These are phyloP conservation scores for Nylanderia fulva DNA, from an alignment of 1,140 invertebrate species.

Conservation along the genomic window DNA sequence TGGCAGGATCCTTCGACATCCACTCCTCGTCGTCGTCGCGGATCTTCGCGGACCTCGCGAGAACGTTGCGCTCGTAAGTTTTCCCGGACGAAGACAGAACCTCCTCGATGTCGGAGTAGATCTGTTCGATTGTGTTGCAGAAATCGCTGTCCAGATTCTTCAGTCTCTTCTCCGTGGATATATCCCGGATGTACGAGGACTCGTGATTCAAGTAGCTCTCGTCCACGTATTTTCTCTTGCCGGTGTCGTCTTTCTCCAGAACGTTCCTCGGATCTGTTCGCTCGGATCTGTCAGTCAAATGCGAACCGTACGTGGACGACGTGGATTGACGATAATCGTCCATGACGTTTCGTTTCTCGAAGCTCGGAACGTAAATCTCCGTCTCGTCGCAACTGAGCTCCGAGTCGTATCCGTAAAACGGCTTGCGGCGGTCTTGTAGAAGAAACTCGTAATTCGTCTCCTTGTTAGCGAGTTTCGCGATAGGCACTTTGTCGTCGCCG, in stretches of 20 bases:
- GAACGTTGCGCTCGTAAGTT: constrained; percentile 48
- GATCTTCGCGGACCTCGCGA: neutral
- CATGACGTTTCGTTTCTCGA: constrained; percentile 60
- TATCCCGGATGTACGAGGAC: constrained; percentile 42
- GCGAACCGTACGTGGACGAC: constrained; percentile 33
- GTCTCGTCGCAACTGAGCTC: constrained; percentile 78
- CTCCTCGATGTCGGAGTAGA: constrained; percentile 84
- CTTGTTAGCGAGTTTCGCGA: constrained; percentile 44
- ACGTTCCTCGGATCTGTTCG: constrained; percentile 44
- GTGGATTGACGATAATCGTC: constrained; percentile 51
- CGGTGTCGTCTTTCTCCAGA: constrained; percentile 70
- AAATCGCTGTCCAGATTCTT: constrained; percentile 70
- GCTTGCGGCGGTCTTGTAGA: constrained; percentile 60
- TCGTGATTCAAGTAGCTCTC: constrained; percentile 70
- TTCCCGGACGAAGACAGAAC: constrained; percentile 70
- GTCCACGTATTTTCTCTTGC: constrained; percentile 77
- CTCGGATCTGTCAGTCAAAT: constrained; percentile 41
- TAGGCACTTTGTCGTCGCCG: constrained; percentile 76
- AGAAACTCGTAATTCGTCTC: constrained; percentile 65
- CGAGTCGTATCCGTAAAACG: constrained; percentile 82
- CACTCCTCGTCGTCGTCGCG: constrained; percentile 50
- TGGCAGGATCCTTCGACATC: constrained; percentile 47
- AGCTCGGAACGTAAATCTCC: constrained; percentile 76
- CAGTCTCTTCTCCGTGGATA: constrained; percentile 45
- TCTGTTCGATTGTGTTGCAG: constrained; percentile 77